These are phyloP conservation scores for Vespertilio murinus DNA, from an alignment of 2,797 vertebrate genomes.

Conservation along the genomic window DNA sequence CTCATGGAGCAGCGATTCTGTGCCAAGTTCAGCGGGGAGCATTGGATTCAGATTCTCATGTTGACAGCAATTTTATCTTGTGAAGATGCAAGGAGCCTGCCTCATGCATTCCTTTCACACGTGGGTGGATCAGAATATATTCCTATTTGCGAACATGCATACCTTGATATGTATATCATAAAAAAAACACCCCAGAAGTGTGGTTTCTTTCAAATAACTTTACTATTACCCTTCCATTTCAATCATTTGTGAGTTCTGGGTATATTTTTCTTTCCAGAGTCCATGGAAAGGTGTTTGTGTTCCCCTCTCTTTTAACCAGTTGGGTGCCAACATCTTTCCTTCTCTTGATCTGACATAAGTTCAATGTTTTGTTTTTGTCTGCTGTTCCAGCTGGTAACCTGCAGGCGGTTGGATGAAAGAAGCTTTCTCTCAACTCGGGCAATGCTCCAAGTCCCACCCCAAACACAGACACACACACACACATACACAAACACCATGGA, in stretches of 20 bases:
- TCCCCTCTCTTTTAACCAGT: background rate
- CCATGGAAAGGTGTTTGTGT: conserved; percentile 51
- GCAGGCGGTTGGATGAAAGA: conserved; percentile 60
- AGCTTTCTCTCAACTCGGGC: conserved; percentile 40
- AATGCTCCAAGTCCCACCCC: conserved; percentile 33
- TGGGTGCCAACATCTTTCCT: conserved; percentile 31
- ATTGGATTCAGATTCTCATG: conserved; percentile 7
- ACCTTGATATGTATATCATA: background rate
- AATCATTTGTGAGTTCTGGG: conserved; percentile 21
- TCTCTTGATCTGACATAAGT: conserved; percentile 59
- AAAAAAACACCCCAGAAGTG: background rate
- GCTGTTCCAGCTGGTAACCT: conserved; percentile 71
- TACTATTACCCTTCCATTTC: conserved; percentile 1
- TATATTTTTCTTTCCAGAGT: conserved; percentile 62
- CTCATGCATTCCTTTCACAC: conserved; percentile 31
- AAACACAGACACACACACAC: background rate
- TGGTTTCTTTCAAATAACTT: conserved; percentile 39
- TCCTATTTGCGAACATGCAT: conserved; percentile 33
- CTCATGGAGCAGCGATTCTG: background rate
- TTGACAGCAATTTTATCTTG: conserved; percentile 54
- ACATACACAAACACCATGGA: conserved; percentile 36
- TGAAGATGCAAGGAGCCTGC: background rate
- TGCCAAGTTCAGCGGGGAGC: conserved; percentile 48
- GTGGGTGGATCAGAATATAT: conserved; percentile 21
- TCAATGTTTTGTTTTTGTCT: conserved; percentile 70